phyloP scores from a whole-genome alignment of 64 coral and sea anemone species.

The Dendrophyllia cribrosa region DNA sequence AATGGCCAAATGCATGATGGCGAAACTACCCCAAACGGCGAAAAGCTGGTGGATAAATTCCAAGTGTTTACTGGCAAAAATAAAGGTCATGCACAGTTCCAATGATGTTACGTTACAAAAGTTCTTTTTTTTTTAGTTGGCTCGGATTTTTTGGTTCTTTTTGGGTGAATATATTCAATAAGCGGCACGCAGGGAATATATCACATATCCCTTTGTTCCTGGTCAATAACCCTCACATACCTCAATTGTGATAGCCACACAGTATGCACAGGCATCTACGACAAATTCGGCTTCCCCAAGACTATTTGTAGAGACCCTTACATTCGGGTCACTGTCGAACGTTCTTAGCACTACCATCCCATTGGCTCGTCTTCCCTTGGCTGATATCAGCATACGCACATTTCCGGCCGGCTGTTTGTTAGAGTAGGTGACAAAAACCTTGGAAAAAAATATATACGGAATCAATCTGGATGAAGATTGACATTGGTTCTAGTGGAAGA shows the following conservation, averaged over 20 bases:
- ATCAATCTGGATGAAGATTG: neutral
- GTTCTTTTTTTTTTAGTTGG: too few relatives aligned
- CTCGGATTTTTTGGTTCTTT: too few relatives aligned
- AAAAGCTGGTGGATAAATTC: too few relatives aligned
- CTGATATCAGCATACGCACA: slow-evolving; percentile 71
- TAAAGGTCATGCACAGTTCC: too few relatives aligned
- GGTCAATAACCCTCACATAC: neutral
- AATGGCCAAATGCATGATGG: too few relatives aligned
- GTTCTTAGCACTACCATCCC: neutral
- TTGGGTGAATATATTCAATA: too few relatives aligned
- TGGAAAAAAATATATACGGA: neutral
- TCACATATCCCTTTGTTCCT: too few relatives aligned
- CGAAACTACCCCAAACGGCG: too few relatives aligned
- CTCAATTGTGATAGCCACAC: neutral
- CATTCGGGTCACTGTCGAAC: neutral
- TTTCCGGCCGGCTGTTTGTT: slow-evolving; percentile 58
- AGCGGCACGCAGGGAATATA: too few relatives aligned
- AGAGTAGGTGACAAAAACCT: slow-evolving; percentile 80
- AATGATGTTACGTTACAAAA: too few relatives aligned
- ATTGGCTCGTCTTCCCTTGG: slow-evolving; percentile 8
- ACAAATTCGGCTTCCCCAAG: slow-evolving; percentile 69
- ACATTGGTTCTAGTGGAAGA: too few relatives aligned
- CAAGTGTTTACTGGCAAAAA: too few relatives aligned
- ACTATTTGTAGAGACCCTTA: slow-evolving; percentile 21
- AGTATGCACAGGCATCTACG: slow-evolving; percentile 56